phyloP scores from a whole-genome alignment of 2,113 vertebrate species.

The Aplodontia rufa region DNA sequence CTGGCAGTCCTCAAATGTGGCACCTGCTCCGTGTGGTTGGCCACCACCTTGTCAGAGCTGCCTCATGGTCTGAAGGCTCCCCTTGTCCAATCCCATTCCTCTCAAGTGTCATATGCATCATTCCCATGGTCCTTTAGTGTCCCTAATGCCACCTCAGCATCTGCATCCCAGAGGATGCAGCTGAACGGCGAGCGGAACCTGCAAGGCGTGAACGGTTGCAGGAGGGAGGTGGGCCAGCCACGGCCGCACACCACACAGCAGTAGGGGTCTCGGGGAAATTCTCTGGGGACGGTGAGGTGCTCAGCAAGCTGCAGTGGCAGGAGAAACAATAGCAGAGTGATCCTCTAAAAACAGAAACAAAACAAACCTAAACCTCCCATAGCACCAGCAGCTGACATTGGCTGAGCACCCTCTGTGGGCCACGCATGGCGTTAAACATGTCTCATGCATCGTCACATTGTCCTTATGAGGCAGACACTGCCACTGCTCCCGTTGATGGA shows the following conservation, averaged over 20 bases:
- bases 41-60: no score
- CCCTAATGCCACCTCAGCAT: not conserved
- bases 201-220: no score
- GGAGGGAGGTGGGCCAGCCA: no score
- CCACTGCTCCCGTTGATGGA: not conserved
- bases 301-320: not conserved
- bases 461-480: no score
- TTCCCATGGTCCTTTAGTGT: no score
- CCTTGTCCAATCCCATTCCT: not conserved
- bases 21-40: no score
- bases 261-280: not conserved
- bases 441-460: not conserved
- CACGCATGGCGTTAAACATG: accelerated
- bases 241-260: no score
- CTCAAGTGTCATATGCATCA: not conserved
- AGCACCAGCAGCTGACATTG: not conserved
- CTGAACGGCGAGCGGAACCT: no score
- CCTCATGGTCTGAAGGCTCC: accelerated
- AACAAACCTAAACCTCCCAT: not conserved
- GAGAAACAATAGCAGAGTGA: not conserved
- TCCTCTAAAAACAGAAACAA: not conserved
- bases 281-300: not conserved
- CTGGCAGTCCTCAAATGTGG: accelerated
- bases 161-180: not conserved
- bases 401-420: accelerated